These are phyloP conservation scores for Ectropis crepuscularia DNA, from an alignment of 2,888 invertebrate genomes.

Conservation along the genomic window DNA sequence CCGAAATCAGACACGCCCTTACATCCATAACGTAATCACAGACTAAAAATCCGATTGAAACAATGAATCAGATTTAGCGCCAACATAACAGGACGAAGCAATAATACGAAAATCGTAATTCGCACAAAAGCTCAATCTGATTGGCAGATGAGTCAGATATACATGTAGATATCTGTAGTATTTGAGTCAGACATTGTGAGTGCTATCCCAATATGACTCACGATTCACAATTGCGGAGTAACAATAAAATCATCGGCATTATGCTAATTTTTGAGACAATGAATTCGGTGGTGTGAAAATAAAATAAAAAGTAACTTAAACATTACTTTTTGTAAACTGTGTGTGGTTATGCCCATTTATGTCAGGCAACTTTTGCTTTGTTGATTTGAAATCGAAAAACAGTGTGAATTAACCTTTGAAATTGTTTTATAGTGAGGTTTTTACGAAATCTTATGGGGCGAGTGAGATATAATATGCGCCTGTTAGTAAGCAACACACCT, in stretches of 20 bases:
- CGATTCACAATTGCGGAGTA: conserved; percentile 16
- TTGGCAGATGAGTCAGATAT: conserved; percentile 25
- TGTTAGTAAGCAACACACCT: no score
- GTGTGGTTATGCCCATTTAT: no score
- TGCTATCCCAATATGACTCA: conserved; percentile 23
- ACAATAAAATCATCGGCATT: conserved; percentile 31
- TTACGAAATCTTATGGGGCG: no score
- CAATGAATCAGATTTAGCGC: conserved; percentile 13
- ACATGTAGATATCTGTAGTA: not conserved
- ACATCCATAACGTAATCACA: no score
- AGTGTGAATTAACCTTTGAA: no score
- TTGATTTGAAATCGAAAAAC: no score
- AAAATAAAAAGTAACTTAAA: no score
- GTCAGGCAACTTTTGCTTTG: no score
- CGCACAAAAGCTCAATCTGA: conserved; percentile 21
- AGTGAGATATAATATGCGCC: no score
- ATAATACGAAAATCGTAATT: conserved; percentile 25
- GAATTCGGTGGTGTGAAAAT: not conserved
- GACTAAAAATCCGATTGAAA: not conserved
- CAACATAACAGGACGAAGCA: conserved; percentile 15
- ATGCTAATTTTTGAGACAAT: conserved; percentile 29
- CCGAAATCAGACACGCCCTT: no score
- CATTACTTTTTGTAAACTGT: no score
- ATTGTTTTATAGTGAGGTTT: no score
- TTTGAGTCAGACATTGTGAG: conserved; percentile 20